These are phyloP conservation scores for Stegastes partitus DNA, from an alignment of 2,113 vertebrate genomes.

Conservation along the genomic window DNA sequence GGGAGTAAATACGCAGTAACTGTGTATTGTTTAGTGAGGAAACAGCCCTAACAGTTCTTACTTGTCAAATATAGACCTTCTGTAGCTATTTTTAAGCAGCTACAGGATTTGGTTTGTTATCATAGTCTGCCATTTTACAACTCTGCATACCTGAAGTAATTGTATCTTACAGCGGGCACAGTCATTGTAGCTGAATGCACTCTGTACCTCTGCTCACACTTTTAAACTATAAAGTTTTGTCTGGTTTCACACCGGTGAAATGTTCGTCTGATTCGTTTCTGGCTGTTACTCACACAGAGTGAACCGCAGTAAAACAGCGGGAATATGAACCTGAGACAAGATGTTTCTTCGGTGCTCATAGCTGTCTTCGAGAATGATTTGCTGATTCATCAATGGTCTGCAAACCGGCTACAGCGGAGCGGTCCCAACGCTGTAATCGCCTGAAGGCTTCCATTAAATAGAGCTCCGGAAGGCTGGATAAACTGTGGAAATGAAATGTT, in stretches of 20 bases:
- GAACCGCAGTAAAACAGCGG: background rate
- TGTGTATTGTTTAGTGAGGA: constrained; percentile 1
- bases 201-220: constrained; percentile 39
- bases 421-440: background rate
- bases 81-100: constrained; percentile 48
- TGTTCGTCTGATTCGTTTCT: constrained; percentile 29
- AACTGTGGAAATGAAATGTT: constrained; percentile 71
- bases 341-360: constrained; percentile 6
- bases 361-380: constrained; percentile 26
- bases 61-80: constrained; percentile 29
- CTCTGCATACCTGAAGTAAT: constrained; percentile 36
- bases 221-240: constrained; percentile 32
- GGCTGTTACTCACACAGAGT: background rate
- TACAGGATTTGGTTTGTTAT: constrained; percentile 44
- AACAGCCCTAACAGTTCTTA: background rate
- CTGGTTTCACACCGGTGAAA: constrained; percentile 22
- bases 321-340: constrained; percentile 6
- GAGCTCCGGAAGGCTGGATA: constrained; percentile 56
- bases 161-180: constrained; percentile 35
- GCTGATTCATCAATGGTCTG: constrained; percentile 41
- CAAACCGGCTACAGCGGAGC: constrained; percentile 25
- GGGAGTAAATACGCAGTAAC: background rate
- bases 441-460: constrained; percentile 54
- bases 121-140: constrained; percentile 28
- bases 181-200: constrained; percentile 37